Base-by-base conservation (phyloP, 2,888 invertebrate species). In the Noctua janthe region DNA sequence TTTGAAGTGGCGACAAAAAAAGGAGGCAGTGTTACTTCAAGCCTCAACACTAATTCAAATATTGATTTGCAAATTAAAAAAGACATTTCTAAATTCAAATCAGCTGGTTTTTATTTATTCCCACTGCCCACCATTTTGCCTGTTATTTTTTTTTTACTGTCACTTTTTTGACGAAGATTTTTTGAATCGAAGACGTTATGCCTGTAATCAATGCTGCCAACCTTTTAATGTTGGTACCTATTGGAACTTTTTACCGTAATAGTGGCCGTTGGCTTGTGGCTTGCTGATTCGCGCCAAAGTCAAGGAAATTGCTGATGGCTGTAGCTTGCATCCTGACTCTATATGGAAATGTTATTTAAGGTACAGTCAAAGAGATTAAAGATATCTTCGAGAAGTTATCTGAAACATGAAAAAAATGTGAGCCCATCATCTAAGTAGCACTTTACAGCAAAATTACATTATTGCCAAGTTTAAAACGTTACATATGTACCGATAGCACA, bases 1-100 rank as follows among this genome's bases (percentile, higher is more conserved):
- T 82, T 85, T 81, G 78, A 83, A 75, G 72, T 71, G 82, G 73
- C 81, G 80, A 82, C 74, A 82, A 79, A 87, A 86, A 84, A 82
- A 79, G 51, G 3, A 81, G 56, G 49, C 59, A n/a, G 66, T 71
- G 29, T 78, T n/a, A 86, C 66, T 69, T 76, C 72, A 70, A 81
- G 23, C 80, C 39, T 70, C 78, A 43, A 80, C 47, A 51, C 49
- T 47, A 47, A 76, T 78, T 67, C 54, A 76, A 85, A 75, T 82
- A 85, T 74, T 71, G 80, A 85, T 80, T 78, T 77, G 74, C 29
- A 83, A 82, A 78, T 67, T 20, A 49, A 49, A 71, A 59, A 59
- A 35, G 20, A 56, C 5, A 54, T 49, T 39, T 71, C 43, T 3
- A 72, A 71, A 70, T 70, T 67, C 3, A 73, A 77, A 71, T 71